A percentile compares a stretch with the other conserved stretches of the same genome.
phyloP scores from a whole-genome alignment of 2,113 vertebrate species.

The Uria aalge region DNA sequence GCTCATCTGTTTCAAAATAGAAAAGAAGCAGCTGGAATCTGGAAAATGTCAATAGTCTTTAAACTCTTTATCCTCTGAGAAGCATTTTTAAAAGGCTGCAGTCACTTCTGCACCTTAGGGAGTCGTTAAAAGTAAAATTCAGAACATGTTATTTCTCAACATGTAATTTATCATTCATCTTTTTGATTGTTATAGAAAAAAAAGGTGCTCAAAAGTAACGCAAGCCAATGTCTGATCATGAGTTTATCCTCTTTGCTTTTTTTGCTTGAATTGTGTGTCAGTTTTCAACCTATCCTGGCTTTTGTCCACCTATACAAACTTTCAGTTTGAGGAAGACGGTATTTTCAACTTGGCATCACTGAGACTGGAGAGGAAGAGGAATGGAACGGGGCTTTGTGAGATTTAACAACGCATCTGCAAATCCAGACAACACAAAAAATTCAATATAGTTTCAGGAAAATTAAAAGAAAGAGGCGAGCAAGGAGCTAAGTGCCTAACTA shows the following conservation, averaged over 20 bases:
- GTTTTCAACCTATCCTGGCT: not conserved
- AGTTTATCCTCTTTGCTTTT: not conserved
- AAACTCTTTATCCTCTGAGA: not conserved
- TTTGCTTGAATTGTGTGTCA: not conserved
- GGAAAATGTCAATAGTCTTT: not conserved
- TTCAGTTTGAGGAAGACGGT: not conserved
- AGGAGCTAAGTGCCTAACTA: not conserved
- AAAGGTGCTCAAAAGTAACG: not conserved
- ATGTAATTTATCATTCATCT: not conserved
- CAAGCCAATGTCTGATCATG: not conserved
- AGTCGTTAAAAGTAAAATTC: not conserved
- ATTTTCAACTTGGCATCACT: not conserved
- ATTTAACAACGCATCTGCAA: not conserved
- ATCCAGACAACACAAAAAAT: not conserved
- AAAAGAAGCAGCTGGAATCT: not conserved
- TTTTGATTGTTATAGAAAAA: not conserved
- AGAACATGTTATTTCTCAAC: not conserved
- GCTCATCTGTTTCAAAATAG: slow-evolving; percentile 82
- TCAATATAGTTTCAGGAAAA: not conserved
- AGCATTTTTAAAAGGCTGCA: not conserved
- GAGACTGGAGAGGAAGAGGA: not conserved
- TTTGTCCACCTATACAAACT: not conserved
- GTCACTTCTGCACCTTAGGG: not conserved
- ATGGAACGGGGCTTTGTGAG: not conserved
- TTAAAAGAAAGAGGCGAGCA: not conserved